Evolutionary conservation across 2,797 vertebrate genomes (phyloP), one percentile per base, ranked within the genome.

Genomic region (Eurystomus glaucurus): DNA sequence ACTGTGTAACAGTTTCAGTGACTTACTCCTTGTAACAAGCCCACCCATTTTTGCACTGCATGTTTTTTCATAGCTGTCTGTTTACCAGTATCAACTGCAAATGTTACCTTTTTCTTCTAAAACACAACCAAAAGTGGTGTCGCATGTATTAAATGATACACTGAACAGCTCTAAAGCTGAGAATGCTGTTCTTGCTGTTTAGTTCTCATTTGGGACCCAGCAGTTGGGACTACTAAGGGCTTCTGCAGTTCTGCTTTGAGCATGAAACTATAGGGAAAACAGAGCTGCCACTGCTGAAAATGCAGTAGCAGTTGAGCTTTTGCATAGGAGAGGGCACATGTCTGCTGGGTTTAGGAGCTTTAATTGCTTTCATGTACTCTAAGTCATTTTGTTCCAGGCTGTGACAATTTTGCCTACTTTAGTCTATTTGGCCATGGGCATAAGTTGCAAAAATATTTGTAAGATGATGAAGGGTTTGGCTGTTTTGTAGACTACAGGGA

Each of bases 221-320:
- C 8, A 15, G 6, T 11, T 70, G 62, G 39, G 66, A 52, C 22
- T 84, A 1, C 2, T 58, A 41, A 48, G 20, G 23, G 7, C 16
- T 90, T 93, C 79, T 94, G 11, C 45, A 72, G 52, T 39, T 86
- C 37, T 88, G 29, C 74, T 87, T 77, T 87, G 52, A 76, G 41
- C 4, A 7, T 62, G 26, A 54, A n/a, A 39, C 58, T 65, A 8
- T 58, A 79, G 66, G 60, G 50, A 90, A 90, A 88, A n/a, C 72
- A 58, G 76, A 74, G 28, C 29, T 69, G 35, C 70, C 35, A 31
- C 31, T 45, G 15, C 31, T 86, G 45, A 84, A 91, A 78, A 33
- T 62, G 31, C 7, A 8, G 28, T 33, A 70, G 81, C 12, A 41
- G n/a, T 41, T 79, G 37, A 19, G 13, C 25, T 70, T 92, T 77